Evolutionary conservation across 2,113 vertebrate species (phyloP), one percentile per base, ranked within the genome.

Genomic region (Lates calcarifer): DNA sequence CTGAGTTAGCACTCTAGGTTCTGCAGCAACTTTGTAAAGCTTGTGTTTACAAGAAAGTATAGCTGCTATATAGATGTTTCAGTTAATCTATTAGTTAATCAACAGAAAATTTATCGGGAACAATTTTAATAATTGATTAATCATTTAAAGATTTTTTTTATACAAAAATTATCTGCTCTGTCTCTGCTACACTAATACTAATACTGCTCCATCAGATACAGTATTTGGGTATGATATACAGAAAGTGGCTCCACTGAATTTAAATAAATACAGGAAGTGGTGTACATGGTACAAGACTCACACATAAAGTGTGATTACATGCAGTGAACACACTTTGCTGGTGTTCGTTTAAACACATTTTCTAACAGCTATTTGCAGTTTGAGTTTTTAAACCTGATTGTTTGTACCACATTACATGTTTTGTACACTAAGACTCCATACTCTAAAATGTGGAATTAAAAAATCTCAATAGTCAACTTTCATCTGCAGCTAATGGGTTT

Each of bases 401-500:
- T 73, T 61, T 77, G n/a, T 22, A 24, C 15, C 15, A 6, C 15
- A 13, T 39, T 66, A 18, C 3, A 45, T 61, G 5, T 53, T 71
- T 56, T 64, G 28, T 26, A 22, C 24, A 43, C 18, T 29, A 7
- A 56, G 68, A 67, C 29, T 69, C 41, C 61, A 53, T 60, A 47
- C 6, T 5, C 6, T 60, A 24, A 14, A 56, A 43, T 39, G 28
- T 15, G 29, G 56, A 58, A 10, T 20, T 47, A 82, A 39, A 6
- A 1, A 37, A 26, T 26, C 4, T 41, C 13, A 18, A 22, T 1
- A 29, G 65, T 70, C n/a, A 84, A 72, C 68, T 82, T 86, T 47
- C 35, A 31, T 71, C 41, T 39, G 29, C 22, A 41, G 72, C 33
- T 49, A 64, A 74, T 70, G 58, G 58, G 24, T 28, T 60, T 43